These are phyloP conservation scores for Artibeus lituratus DNA, from an alignment of 2,797 vertebrate species.

Conservation along the genomic window DNA sequence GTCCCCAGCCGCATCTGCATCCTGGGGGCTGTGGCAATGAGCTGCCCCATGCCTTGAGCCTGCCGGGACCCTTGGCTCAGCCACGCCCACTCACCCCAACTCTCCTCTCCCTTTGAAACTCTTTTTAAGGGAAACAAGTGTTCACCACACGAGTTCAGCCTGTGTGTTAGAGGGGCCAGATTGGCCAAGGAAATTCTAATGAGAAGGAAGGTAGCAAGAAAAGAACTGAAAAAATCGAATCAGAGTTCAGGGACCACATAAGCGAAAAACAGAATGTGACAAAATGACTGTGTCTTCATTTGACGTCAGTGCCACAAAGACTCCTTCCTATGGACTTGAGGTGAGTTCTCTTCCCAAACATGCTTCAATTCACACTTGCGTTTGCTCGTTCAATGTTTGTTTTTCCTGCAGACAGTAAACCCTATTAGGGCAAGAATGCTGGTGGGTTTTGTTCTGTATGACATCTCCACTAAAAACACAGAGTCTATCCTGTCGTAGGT, in stretches of 20 bases:
- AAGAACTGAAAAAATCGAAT: neutral
- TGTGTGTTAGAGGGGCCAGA: neutral
- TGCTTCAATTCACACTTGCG: neutral
- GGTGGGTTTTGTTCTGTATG: neutral
- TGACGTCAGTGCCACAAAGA: neutral
- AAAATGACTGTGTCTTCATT: neutral
- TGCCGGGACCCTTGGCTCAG: neutral
- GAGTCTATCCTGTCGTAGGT: neutral
- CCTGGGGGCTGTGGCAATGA: neutral
- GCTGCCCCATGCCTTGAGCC: neutral
- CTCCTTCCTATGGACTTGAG: neutral
- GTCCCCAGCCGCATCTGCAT: neutral
- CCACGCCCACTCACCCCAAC: neutral
- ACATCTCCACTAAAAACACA: neutral
- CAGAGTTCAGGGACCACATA: neutral
- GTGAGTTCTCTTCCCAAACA: neutral
- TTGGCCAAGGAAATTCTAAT: neutral
- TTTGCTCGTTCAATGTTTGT: neutral
- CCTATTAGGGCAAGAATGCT: neutral
- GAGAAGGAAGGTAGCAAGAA: neutral
- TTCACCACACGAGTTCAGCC: neutral
- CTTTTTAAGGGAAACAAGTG: neutral
- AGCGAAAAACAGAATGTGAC: neutral
- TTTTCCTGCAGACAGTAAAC: accelerated
- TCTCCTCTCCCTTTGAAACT: neutral